phyloP scores from a whole-genome alignment of 2,888 invertebrate genomes.

The Nemoura dubitans region DNA sequence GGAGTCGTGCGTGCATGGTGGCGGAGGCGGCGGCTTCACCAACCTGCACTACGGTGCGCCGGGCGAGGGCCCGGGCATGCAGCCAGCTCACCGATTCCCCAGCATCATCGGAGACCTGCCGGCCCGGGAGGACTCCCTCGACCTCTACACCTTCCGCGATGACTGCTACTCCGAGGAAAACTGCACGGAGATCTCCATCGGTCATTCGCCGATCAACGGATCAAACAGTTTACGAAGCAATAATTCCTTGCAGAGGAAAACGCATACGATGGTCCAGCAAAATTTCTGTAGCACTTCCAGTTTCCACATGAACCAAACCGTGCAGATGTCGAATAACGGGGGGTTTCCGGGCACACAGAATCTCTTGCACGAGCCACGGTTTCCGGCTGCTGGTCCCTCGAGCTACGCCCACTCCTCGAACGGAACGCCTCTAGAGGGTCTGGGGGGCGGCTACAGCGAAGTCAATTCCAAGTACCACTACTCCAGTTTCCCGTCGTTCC shows the following conservation, averaged over 20 bases:
- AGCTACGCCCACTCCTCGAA: conserved; percentile 24
- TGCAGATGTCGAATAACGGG: conserved; percentile 15
- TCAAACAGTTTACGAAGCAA: background rate
- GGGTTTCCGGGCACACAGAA: conserved; percentile 38
- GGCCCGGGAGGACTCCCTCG: conserved; percentile 67
- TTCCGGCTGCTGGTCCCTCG: conserved; percentile 38
- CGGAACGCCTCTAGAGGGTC: conserved; percentile 24
- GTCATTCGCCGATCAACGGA: conserved; percentile 37
- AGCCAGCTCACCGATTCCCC: conserved; percentile 55
- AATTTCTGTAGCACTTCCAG: conserved; percentile 44
- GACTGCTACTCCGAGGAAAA: conserved; percentile 68
- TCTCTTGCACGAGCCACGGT: conserved; percentile 41
- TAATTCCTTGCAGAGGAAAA: conserved; percentile 23
- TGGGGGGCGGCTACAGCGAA: conserved; percentile 41
- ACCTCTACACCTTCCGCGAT: conserved; percentile 69
- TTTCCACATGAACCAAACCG: conserved; percentile 46
- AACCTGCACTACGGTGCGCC: conserved; percentile 73
- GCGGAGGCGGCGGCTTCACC: conserved; percentile 68
- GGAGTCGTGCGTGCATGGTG: conserved; percentile 68
- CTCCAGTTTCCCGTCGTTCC: conserved; percentile 46
- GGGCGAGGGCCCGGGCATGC: conserved; percentile 58
- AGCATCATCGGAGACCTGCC: conserved; percentile 57
- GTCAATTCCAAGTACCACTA: conserved; percentile 46
- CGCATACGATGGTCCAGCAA: conserved; percentile 35
- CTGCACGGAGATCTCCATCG: conserved; percentile 57